These are phyloP conservation scores for Neogale vison DNA, from an alignment of 2,113 vertebrate species.

Conservation along the genomic window DNA sequence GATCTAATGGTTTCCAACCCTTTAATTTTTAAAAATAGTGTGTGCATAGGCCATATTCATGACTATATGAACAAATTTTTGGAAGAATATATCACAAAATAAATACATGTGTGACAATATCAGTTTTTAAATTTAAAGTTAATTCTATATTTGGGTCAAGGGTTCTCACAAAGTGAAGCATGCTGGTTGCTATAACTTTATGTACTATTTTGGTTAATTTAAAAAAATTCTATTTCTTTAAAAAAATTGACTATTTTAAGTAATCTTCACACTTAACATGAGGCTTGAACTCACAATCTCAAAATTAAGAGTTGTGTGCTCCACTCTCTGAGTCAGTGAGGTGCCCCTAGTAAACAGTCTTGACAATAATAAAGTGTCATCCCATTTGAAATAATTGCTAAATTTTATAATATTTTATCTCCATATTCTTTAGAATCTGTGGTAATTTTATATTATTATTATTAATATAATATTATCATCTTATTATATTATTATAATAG, in stretches of 20 bases:
- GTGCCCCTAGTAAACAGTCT: background rate
- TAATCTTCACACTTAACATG: background rate
- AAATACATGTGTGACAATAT: background rate
- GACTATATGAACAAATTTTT: background rate
- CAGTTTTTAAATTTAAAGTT: background rate
- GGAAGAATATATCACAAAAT: background rate
- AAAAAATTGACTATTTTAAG: background rate
- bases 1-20: background rate
- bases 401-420: background rate
- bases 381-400: background rate
- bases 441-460: background rate
- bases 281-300: background rate
- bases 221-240: background rate
- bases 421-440: background rate
- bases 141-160: background rate
- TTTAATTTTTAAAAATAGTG: background rate
- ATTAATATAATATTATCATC: too few relatives aligned
- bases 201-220: background rate
- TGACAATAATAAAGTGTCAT: background rate
- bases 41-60: background rate
- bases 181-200: background rate
- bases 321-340: background rate
- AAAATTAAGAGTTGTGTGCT: background rate
- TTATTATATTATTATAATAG: too few relatives aligned
- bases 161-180: background rate